Evolutionary conservation across 2,113 vertebrate species (phyloP).

Genomic region (Carassius auratus): DNA sequence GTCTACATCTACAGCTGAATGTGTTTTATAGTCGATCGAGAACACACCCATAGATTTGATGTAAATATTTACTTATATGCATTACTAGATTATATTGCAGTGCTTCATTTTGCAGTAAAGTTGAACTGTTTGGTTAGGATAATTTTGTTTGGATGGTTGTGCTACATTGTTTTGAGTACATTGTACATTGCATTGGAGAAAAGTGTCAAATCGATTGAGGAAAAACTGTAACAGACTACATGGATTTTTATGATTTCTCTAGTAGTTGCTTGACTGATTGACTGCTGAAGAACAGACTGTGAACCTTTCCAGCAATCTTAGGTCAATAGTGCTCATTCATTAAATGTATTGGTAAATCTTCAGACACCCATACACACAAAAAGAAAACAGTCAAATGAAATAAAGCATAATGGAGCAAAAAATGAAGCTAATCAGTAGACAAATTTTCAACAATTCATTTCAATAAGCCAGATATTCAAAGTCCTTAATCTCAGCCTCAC

Average conservation of each 20-base stretch:
- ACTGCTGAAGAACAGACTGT: slow-evolving; percentile 22
- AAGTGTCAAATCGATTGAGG: too few species aligned
- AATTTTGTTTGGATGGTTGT: too few species aligned
- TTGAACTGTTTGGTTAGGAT: too few species aligned
- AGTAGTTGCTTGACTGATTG: not conserved
- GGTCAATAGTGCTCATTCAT: not conserved
- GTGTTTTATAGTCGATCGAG: too few species aligned
- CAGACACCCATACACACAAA: not conserved
- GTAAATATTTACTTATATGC: too few species aligned
- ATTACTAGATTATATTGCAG: too few species aligned
- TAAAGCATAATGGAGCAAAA: not conserved
- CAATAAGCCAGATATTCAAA: not conserved
- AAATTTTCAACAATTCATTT: not conserved
- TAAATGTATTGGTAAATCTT: slow-evolving; percentile 8
- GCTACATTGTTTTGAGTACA: too few species aligned
- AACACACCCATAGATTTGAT: too few species aligned
- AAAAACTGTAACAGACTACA: slow-evolving; percentile 13
- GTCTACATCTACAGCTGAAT: too few species aligned
- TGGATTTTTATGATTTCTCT: slow-evolving; percentile 16
- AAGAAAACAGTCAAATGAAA: slow-evolving; percentile 6
- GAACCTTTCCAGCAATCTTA: slow-evolving; percentile 49
- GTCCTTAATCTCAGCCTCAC: not conserved
- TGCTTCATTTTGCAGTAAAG: too few species aligned
- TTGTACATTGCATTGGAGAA: too few species aligned
- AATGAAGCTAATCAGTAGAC: not conserved